phyloP scores from a whole-genome alignment of 2,888 invertebrate genomes.

The Escarpia spicata region DNA sequence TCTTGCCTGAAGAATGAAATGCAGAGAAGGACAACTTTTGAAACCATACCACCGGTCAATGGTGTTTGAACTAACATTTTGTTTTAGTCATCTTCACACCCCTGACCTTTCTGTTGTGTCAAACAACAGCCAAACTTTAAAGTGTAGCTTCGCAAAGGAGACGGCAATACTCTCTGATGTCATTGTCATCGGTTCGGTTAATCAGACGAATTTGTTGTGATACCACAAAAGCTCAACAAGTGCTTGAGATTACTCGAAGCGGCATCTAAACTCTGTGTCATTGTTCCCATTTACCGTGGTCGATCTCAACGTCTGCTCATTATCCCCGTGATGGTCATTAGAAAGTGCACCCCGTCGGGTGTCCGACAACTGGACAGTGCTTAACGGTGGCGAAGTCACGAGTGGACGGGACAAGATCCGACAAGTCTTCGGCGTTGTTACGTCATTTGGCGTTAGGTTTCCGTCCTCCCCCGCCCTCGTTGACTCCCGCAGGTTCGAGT shows the following conservation, averaged over 20 bases:
- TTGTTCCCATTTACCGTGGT: background rate
- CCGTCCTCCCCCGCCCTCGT: background rate
- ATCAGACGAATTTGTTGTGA: background rate
- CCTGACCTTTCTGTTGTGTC: background rate
- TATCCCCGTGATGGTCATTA: background rate
- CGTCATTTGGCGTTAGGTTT: background rate
- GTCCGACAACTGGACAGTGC: background rate
- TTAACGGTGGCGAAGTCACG: background rate
- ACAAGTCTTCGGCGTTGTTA: background rate
- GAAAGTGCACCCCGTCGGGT: background rate
- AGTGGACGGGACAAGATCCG: background rate
- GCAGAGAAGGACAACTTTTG: background rate
- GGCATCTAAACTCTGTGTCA: background rate
- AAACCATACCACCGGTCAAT: background rate
- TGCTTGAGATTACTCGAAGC: background rate
- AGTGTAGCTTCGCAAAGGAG: background rate
- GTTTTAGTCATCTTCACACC: background rate
- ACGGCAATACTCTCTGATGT: background rate
- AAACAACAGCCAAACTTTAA: background rate
- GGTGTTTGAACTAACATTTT: background rate
- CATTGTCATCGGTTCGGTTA: background rate
- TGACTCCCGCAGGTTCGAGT: background rate
- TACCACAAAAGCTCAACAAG: background rate
- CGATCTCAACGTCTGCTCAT: background rate
- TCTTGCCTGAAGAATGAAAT: background rate